A percentile compares a stretch with the other conserved stretches of the same genome.
Conservation (phyloP, 2,797 vertebrate genomes). For the Simalia tracyae region DNA sequence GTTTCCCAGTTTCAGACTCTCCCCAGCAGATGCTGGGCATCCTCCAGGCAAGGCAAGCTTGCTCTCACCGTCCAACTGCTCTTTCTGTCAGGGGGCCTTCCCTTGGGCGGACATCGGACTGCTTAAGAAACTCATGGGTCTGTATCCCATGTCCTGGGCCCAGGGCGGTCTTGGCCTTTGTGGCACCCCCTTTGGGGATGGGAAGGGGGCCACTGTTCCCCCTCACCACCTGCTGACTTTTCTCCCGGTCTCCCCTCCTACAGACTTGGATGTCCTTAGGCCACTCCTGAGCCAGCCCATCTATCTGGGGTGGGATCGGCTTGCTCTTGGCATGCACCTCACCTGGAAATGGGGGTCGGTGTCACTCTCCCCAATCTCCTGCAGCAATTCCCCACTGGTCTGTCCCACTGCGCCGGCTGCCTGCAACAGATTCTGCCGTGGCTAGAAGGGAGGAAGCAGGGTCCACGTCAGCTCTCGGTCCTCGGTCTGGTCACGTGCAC, state of each 20-base stretch:
- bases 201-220: neutral
- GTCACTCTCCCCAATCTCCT: slow-evolving; percentile 94
- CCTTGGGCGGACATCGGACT: neutral
- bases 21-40: neutral
- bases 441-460: slow-evolving; percentile 72
- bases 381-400: slow-evolving; percentile 92
- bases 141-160: neutral
- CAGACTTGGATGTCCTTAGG: neutral
- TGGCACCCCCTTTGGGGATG: neutral
- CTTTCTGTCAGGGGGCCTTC: neutral
- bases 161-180: neutral
- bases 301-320: neutral
- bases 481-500: neutral
- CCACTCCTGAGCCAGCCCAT: neutral
- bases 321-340: slow-evolving; percentile 19
- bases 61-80: neutral
- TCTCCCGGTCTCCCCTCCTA: neutral
- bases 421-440: slow-evolving; percentile 93
- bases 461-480: neutral
- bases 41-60: neutral
- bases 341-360: slow-evolving; percentile 96
- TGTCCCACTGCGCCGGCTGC: slow-evolving; percentile 95
- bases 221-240: neutral
- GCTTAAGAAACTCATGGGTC: neutral
- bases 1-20: neutral